Evolutionary conservation across 2,888 invertebrate species (phyloP).

Genomic region (Spialia ferax): DNA sequence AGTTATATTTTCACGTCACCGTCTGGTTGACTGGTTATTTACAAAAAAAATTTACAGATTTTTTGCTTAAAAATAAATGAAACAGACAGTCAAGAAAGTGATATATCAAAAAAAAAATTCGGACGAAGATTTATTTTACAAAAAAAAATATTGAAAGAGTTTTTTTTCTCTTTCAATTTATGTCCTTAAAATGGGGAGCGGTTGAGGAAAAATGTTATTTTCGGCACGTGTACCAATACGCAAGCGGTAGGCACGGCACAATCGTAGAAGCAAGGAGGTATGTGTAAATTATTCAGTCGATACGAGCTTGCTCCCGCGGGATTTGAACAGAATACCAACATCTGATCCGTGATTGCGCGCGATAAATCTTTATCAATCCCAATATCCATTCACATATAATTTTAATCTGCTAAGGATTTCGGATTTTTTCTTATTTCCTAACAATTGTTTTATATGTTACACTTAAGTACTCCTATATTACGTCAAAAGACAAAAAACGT

Average conservation of each 20-base stretch:
- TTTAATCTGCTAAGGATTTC: conserved; percentile 45
- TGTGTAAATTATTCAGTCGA: conserved; percentile 82
- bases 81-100: too few species aligned
- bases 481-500: too few species aligned
- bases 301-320: conserved; percentile 70
- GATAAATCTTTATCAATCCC: conserved; percentile 73
- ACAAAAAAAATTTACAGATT: too few species aligned
- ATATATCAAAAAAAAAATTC: too few species aligned
- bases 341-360: conserved; percentile 80
- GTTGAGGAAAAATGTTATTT: conserved; percentile 52
- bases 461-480: too few species aligned
- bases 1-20: too few species aligned
- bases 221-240: conserved; percentile 51
- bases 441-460: background rate
- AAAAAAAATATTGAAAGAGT: too few species aligned
- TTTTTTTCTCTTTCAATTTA: conserved; percentile 7
- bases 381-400: conserved; percentile 52
- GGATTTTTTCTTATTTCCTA: too few species aligned
- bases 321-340: conserved; percentile 79
- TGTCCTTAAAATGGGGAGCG: conserved; percentile 4
- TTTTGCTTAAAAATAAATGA: too few species aligned
- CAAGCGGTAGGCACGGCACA: conserved; percentile 22
- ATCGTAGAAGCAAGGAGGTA: conserved; percentile 59
- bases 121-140: background rate
- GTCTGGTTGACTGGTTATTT: too few species aligned